A percentile compares a stretch with the other conserved stretches of the same genome.
These are phyloP conservation scores for Prosopocoilus inquinatus DNA, from an alignment of 2,888 invertebrate species.

Conservation along the genomic window DNA sequence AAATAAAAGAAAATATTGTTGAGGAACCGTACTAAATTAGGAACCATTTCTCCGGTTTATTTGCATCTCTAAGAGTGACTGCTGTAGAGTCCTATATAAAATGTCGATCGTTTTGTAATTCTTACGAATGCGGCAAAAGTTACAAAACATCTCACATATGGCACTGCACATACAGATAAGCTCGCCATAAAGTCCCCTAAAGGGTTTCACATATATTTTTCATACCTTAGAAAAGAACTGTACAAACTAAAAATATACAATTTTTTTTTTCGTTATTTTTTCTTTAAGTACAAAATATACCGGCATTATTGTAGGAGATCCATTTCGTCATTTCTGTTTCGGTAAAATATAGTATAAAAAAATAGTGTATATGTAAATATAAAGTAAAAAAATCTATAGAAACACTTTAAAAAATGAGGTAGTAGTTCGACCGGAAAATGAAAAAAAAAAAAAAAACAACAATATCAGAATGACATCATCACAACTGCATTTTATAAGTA, in stretches of 20 bases:
- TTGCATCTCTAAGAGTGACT: conserved; percentile 47
- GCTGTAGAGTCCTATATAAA: conserved; percentile 42
- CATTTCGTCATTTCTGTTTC: conserved; percentile 13
- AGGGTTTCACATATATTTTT: conserved; percentile 25
- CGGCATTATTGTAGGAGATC: conserved; percentile 28
- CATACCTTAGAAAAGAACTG: conserved; percentile 37
- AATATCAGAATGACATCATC: conserved; percentile 27
- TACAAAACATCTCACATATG: conserved; percentile 37
- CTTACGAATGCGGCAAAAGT: neutral
- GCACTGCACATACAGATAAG: conserved; percentile 45
- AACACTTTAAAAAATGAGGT: conserved; percentile 29
- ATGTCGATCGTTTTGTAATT: conserved; percentile 23
- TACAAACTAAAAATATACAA: conserved; percentile 37
- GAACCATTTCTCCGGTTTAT: conserved; percentile 50
- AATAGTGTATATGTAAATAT: conserved; percentile 17
- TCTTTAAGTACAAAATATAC: conserved; percentile 38
- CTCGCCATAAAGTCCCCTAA: conserved; percentile 42
- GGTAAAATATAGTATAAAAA: conserved; percentile 14
- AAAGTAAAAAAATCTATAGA: conserved; percentile 15
- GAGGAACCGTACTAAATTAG: conserved; percentile 50
- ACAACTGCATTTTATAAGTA: conserved; percentile 13
- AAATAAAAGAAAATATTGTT: conserved; percentile 39
- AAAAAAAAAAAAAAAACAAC: too few relatives aligned
- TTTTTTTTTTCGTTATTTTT: conserved; percentile 2
- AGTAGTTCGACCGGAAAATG: conserved; percentile 23